Base-by-base conservation (phyloP, 2,888 invertebrate genomes). In the Diaphora mendica region DNA sequence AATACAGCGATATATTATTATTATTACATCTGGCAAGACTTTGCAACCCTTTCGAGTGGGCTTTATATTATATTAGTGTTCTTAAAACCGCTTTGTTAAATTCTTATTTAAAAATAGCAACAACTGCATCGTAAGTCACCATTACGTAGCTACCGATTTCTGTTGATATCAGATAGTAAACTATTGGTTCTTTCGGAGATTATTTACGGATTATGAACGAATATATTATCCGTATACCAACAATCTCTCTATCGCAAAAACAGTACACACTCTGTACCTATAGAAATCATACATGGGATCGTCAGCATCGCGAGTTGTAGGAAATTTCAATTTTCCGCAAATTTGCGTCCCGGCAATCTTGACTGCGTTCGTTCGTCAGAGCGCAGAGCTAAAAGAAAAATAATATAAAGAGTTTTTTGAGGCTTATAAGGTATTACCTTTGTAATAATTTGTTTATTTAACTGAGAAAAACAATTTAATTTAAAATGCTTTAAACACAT, bases 251-350 rank as follows among this genome's bases (percentile, higher is more conserved):
- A 51, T 23, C 23, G 51, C 8, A 51, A 8, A 51, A 2, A n/a
- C 23, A n/a, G 4, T 23, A 51, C 26, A 55, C 55, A 72, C 23
- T 15, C 13, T 71, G 44, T 69, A 44, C 15, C 3, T 15, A 72
- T 75, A 64, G 68, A 71, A 71, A 71, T 74, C 65, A 68, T 48
- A 48, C 23, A 33, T 67, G 33, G 30, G 30, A 71, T 23, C 66
- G 30, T 26, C 42, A 70, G 64, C 64, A 35, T 69, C 66, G 72
- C 44, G 73, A 77, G 62, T 72, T 79, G 30, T 51, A 68, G 71
- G 64, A 30, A 67, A 77, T 70, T 79, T 71, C 68, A 81, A 81
- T 81, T 81, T 81, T 75, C 79, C 74, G 74, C 77, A 13, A 77
- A 72, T 79, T 75, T 74, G 81, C 70, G n/a, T 39, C 11, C 68